Base-by-base conservation (phyloP, 2,797 vertebrate genomes). In the Channa striata region DNA sequence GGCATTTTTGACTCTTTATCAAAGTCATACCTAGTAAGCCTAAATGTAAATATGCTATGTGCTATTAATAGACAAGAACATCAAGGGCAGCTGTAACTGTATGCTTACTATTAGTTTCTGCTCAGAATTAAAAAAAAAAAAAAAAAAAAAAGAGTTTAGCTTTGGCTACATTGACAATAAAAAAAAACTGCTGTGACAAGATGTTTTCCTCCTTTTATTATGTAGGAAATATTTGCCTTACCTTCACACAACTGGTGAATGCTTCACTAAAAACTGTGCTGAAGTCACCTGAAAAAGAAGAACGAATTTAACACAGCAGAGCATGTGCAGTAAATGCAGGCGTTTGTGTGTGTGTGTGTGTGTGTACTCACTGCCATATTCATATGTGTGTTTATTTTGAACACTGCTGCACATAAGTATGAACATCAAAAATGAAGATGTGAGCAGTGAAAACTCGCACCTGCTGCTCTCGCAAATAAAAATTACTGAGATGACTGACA, bases 211-310 rank as follows among this genome's bases (percentile, higher is more conserved):
- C 40, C 46, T 74, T 58, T 19, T 14, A 30, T 37, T 69, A 52
- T 47, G 42, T 40, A 20, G n/a, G 8, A 21, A 56, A 30, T 30
- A 6, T 30, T 57, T 60, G 36, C 49, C 71, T 74, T 51, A 61
- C 33, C 62, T 77, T 74, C 72, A 52, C 23, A 20, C 63, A 60
- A 68, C 51, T 68, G 74, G 72, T 70, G 68, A 69, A n/a, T 9
- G 10, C 4, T 6, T 8, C 72, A 44, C 8, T 19, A 21, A 56
- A n/a, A 16, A 47, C 59, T 16, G 23, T 10, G 14, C 56, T 77
- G 25, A 30, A 30, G 25, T 30, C 25, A 30, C 25, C 25, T 30
- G 25, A 6, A 30, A 4, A 25, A 66, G 67, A 43, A 54, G 20
- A 64, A 53, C 42, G 42, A 16, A 48, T 56, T 21, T 2, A 52